Base-by-base conservation (phyloP, 1,140 invertebrate genomes). In the Magallana gigas region DNA sequence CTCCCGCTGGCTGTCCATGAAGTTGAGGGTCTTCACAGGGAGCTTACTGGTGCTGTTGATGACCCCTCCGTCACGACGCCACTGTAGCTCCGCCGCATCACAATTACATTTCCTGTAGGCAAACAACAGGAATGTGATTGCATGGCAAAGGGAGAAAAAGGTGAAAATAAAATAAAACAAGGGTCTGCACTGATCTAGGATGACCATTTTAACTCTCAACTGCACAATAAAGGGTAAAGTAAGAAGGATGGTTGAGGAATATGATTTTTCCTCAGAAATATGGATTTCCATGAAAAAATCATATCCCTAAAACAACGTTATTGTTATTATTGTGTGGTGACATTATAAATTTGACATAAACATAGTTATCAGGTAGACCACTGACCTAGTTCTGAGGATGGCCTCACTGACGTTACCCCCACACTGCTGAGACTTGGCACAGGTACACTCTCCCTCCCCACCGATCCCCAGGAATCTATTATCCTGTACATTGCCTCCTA, bases 101-200 rank as follows among this genome's bases (percentile, higher is more conserved):
- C 93, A 93, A 84, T 92, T 93, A 83, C 93, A 93, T 8, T 90
- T 87, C 57, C 93, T 93, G 88, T 3, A 89, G 59, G 12, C 14
- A 29, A 29, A 85, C 6, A 16, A 12, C 60, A 12, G 60, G 6
- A 62, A 48, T 48, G 36, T 48, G 36, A 48, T 48, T 48, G 23
- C 23, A 23, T 23, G 5, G 5, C 36, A 48, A 5, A 48, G 36
- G 36, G 36, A 48, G 36, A 48, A 48, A 48, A 48, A 5, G 2
- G 36, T 4, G 36, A 5, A 48, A 48, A 48, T 48, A 2, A 48
- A 48, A 4, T 48, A 48, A 48, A 48, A 4, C 36, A 48, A 48
- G 36, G 36, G 36, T 48, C 36, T 48, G 2, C 5, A 48, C 36
- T 48, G 36, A 48, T 48, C 36, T 5, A 48, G 36, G 5, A 48